Base-by-base conservation (phyloP, 2,888 invertebrate genomes). In the Scaeva pyrastri region DNA sequence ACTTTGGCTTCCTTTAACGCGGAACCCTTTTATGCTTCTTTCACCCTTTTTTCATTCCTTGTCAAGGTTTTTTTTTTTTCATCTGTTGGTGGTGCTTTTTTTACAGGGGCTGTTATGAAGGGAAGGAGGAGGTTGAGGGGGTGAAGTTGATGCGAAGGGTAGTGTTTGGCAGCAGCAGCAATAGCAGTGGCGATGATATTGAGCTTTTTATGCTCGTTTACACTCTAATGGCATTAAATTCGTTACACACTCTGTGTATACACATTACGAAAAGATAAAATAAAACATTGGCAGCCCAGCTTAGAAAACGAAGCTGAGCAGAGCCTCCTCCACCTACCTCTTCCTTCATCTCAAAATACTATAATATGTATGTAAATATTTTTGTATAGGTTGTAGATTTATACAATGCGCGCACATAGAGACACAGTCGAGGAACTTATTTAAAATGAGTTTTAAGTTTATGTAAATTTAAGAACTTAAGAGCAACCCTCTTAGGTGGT, bases 131-230 rank as follows among this genome's bases (percentile, higher is more conserved):
- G 41, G 2, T 16, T 39, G 36, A 4, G 19, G 19, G 48, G 19
- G 19, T 48, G 48, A 39, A 6, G 2, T 2, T 21, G 62, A 39
- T 7, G 41, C n/a, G 26, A 2, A 6, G 66, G 5, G 8, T 14
- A 19, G 2, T 31, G 6, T 31, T 7, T 12, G 19, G 14, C 12
- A 8, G 58, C 10, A 6, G 23, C 3, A 26, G 41, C 11, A 43
- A 16, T 56, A 14, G 55, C 16, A n/a, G n/a, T 43, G 19, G 66
- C 52, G 66, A 55, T 73, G 77, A 70, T 83, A 83, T 83, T 83
- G 77, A 83, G 83, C 77, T 72, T 83, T 83, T 83, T 77, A 77
- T 83, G 73, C 83, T 83, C 83, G 83, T 83, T 83, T 83, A 77
- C 77, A 83, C 77, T 83, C 55, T 78, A 83, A 83, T 83, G 77